Base-by-base conservation (phyloP, 2,797 vertebrate genomes). In the Orestias chungarensis region DNA sequence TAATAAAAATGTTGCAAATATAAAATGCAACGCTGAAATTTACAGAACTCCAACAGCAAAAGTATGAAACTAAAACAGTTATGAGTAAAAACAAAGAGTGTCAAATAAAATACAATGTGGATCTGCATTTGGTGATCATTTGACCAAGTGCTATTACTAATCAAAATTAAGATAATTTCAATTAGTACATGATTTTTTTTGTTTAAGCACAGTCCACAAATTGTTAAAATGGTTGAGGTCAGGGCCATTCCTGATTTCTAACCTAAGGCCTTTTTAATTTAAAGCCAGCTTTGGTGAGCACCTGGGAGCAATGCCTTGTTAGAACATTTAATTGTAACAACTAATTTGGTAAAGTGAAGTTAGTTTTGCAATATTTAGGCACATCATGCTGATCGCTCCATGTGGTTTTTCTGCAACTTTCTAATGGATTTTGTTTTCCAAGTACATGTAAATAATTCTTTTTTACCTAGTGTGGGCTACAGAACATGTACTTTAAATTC, bases 171-270 rank as follows among this genome's bases (percentile, higher is more conserved):
- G 31, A 61, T 38, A 0, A 59, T 35, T 61, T 61, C 31, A n/a
- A 61, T 61, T 23, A 11, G 33, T 15, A 57, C 57, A 38, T 38
- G 57, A 35, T 11, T 23, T 8, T 31, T 20, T 23, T 38, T n/a
- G n/a, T n/a, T 61, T 38, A 23, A 23, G 4, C 33, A 61, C 57
- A 61, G 57, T 61, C 57, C 20, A 35, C 55, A 59, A 59, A 59
- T 59, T 35, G 33, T 38, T 33, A 6, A 35, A 61, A 61, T 18
- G 33, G 18, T 6, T 6, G 57, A 61, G 18, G 33, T n/a, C 57
- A n/a, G 31, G 33, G 31, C 55, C 31, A 33, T 5, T 5, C 20
- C 57, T 35, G 33, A 35, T 23, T 61, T 20, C 12, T 61, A 12
- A 35, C 23, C 57, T 61, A 18, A 61, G 7, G 18, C 33, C 8